Percentiles rank a stretch among this genome's conserved stretches.
These are phyloP conservation scores for Antedon bifida DNA, from an alignment of 35 echinoderm and acorn worm species.

Conservation along the genomic window DNA sequence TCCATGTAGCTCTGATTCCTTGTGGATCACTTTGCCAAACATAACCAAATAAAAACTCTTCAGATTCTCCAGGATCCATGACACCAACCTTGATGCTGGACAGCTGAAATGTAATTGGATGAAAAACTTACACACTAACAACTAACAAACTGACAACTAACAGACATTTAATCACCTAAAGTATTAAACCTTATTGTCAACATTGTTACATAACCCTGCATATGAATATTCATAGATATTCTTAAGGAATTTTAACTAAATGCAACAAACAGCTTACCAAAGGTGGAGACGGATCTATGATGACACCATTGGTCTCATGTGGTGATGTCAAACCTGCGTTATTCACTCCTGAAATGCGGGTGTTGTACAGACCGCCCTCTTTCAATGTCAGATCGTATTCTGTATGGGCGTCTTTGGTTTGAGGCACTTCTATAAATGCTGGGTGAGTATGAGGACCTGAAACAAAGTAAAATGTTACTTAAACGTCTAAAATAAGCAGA, in stretches of 20 bases:
- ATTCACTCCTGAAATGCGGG: constrained; percentile 10
- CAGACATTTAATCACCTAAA: background rate
- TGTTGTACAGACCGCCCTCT: constrained; percentile 7
- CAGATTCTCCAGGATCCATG: constrained; percentile 15
- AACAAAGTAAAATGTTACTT: background rate
- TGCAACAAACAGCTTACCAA: constrained; percentile 1
- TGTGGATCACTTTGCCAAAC: constrained; percentile 7
- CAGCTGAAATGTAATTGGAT: too few species aligned
- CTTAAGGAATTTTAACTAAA: too few species aligned
- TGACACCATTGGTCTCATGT: constrained; percentile 31
- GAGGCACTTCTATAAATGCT: background rate
- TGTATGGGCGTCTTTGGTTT: background rate
- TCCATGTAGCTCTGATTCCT: constrained; percentile 29
- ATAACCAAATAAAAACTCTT: constrained; percentile 26
- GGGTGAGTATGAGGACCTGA: background rate
- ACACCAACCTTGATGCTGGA: constrained; percentile 5
- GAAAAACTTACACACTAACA: background rate
- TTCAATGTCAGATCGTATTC: background rate
- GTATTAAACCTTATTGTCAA: too few species aligned
- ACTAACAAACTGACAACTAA: background rate
- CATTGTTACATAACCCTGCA: too few species aligned
- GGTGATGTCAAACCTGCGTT: constrained; percentile 9
- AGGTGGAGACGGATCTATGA: constrained; percentile 20
- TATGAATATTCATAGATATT: too few species aligned
- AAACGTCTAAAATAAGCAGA: background rate